Percentiles rank a stretch among this genome's conserved stretches.
Evolutionary conservation across 2,888 invertebrate species (phyloP).

Genomic region (Cataglyphis cursor): DNA sequence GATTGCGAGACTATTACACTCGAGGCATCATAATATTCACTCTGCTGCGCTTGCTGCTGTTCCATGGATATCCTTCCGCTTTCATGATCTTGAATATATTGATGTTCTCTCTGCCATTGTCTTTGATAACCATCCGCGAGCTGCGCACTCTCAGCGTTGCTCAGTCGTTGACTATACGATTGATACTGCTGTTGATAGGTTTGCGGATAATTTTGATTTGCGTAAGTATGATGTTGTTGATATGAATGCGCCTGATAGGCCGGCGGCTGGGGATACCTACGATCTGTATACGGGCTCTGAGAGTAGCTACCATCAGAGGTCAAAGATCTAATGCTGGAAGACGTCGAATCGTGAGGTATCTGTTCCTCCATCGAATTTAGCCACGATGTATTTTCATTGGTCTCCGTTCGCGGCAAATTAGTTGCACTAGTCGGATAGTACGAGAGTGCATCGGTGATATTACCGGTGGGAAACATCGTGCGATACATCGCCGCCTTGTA

Average conservation of each 20-base stretch:
- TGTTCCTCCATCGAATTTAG: constrained; percentile 88
- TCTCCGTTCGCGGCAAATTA: constrained; percentile 88
- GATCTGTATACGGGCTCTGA: constrained; percentile 82
- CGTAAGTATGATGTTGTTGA: constrained; percentile 82
- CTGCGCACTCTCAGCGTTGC: constrained; percentile 79
- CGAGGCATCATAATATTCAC: constrained; percentile 87
- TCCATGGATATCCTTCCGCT: constrained; percentile 74
- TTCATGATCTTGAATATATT: constrained; percentile 81
- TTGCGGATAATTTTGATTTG: constrained; percentile 82
- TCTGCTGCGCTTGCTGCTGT: constrained; percentile 75
- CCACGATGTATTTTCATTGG: constrained; percentile 89
- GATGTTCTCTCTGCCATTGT: constrained; percentile 83
- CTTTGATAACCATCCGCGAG: constrained; percentile 82
- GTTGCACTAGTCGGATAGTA: constrained; percentile 92
- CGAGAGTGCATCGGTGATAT: constrained; percentile 92
- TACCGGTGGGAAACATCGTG: constrained; percentile 91
- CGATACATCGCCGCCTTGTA: constrained; percentile 90
- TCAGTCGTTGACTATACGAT: constrained; percentile 80
- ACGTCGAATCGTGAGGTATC: constrained; percentile 88
- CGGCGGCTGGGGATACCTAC: constrained; percentile 83
- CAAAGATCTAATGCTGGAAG: constrained; percentile 87
- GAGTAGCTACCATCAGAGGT: constrained; percentile 83
- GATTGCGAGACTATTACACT: constrained; percentile 92
- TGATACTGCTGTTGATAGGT: constrained; percentile 84
- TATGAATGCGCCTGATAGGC: constrained; percentile 80